Evolutionary conservation across 2,888 invertebrate species (phyloP).

Genomic region (Trisateles emortualis): DNA sequence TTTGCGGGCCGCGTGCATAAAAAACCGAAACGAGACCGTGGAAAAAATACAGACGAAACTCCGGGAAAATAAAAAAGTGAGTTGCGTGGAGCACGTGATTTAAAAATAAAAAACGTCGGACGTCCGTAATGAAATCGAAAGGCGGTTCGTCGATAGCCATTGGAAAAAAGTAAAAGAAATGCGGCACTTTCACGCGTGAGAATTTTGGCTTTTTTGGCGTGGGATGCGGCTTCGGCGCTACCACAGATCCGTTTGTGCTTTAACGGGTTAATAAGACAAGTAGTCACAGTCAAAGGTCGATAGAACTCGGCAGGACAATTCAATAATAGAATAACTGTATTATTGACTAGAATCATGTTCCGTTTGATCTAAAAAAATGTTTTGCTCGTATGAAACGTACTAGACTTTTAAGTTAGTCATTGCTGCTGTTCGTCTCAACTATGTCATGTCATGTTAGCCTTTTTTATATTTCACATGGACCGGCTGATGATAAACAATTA

Average conservation of each 20-base stretch:
- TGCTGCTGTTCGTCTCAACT: too few species aligned
- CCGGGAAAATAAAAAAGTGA: constrained; percentile 74
- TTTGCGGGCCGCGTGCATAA: constrained; percentile 83
- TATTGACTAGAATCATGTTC: too few species aligned
- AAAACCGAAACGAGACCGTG: constrained; percentile 76
- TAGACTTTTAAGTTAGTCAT: too few species aligned
- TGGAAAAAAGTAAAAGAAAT: constrained; percentile 84
- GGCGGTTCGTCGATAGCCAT: constrained; percentile 86
- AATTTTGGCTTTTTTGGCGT: constrained; percentile 80
- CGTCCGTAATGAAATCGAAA: constrained; percentile 87
- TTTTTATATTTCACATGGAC: too few species aligned
- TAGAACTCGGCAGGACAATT: too few species aligned
- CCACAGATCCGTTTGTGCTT: constrained; percentile 54
- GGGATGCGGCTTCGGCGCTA: constrained; percentile 53
- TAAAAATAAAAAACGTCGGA: constrained; percentile 85
- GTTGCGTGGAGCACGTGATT: constrained; percentile 81
- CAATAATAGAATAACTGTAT: too few species aligned
- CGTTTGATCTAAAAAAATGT: too few species aligned
- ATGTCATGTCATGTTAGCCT: too few species aligned
- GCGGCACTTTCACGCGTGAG: constrained; percentile 84
- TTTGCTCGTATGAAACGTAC: too few species aligned
- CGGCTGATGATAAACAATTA: too few species aligned
- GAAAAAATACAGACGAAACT: constrained; percentile 78
- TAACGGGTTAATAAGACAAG: constrained; percentile 61
- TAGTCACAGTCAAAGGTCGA: constrained; percentile 6